Evolutionary conservation across 1,140 invertebrate species (phyloP).

Genomic region (Armadillidium nasatum): DNA sequence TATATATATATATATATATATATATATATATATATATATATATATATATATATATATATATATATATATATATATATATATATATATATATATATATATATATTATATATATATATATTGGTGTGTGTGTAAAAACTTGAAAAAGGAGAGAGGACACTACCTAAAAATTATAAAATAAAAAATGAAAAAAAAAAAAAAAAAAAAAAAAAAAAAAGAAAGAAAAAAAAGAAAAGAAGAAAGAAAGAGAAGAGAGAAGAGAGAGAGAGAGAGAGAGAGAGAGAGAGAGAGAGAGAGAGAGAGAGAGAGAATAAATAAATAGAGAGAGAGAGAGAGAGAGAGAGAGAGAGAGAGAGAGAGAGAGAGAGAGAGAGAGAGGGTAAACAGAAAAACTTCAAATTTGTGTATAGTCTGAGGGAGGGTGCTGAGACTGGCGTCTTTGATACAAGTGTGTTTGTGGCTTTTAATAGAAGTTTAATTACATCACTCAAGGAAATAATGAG

Average conservation of each 20-base stretch:
- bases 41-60: background rate
- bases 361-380: too few relatives aligned
- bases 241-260: background rate
- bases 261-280: conserved; percentile 2
- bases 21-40: background rate
- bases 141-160: background rate
- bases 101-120: background rate
- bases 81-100: background rate
- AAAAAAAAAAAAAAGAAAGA: background rate
- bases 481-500: background rate
- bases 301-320: too few relatives aligned
- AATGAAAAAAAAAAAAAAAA: background rate
- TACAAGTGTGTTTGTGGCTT: too few relatives aligned
- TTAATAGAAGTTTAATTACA: too few relatives aligned
- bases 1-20: background rate
- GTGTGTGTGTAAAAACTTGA: background rate
- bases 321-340: too few relatives aligned
- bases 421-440: too few relatives aligned
- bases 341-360: background rate
- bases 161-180: background rate
- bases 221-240: background rate
- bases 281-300: conserved; percentile 2
- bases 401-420: too few relatives aligned
- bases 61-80: background rate
- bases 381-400: too few relatives aligned